Conservation (phyloP, 2,797 vertebrate genomes). For the Aeoliscus strigatus region DNA sequence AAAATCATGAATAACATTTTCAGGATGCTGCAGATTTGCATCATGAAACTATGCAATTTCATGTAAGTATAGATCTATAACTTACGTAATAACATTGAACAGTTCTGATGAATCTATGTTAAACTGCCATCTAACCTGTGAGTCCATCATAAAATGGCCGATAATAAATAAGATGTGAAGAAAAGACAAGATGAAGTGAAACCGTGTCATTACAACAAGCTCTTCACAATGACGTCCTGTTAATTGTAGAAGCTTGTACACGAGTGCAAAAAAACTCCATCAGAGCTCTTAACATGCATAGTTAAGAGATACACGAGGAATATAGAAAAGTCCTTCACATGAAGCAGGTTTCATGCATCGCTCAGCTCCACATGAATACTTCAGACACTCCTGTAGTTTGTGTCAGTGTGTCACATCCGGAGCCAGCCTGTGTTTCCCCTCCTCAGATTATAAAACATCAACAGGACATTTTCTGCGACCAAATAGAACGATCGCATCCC, state of each 20-base stretch:
- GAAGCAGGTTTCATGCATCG: conserved; percentile 19
- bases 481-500: conserved; percentile 6
- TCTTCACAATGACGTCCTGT: conserved; percentile 1
- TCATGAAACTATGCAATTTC: too few relatives aligned
- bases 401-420: conserved; percentile 19
- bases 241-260: conserved; percentile 26
- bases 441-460: conserved; percentile 22
- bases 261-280: background rate
- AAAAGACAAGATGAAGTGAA: background rate
- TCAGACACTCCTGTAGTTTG: conserved; percentile 30
- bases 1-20: too few relatives aligned
- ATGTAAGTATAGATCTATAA: too few relatives aligned
- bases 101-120: too few relatives aligned
- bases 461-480: conserved; percentile 16
- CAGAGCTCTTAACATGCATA: background rate
- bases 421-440: conserved; percentile 7
- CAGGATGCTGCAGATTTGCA: too few relatives aligned
- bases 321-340: conserved; percentile 35
- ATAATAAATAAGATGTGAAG: too few relatives aligned
- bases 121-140: too few relatives aligned
- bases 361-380: conserved; percentile 32
- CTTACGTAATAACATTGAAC: too few relatives aligned
- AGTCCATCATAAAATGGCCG: too few relatives aligned
- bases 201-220: conserved; percentile 5
- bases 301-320: conserved; percentile 3